phyloP scores from a whole-genome alignment of 2,888 invertebrate species.

The Parnassius glacialis region DNA sequence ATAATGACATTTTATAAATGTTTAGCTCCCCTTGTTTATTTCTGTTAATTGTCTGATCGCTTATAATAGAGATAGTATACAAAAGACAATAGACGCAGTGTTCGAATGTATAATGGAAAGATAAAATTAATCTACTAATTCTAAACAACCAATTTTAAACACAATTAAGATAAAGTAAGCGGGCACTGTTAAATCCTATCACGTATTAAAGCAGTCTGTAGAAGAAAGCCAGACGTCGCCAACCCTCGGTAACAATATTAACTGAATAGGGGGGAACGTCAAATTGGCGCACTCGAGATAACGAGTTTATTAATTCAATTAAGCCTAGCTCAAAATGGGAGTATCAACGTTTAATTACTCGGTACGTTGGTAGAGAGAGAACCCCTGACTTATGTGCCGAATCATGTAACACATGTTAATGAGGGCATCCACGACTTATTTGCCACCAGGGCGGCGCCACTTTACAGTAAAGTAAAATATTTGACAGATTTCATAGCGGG shows the following conservation, averaged over 20 bases:
- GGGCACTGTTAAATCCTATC: conserved; percentile 31
- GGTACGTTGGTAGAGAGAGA: conserved; percentile 32
- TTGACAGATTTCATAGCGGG: too few species aligned
- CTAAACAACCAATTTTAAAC: conserved; percentile 30
- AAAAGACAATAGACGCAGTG: too few species aligned
- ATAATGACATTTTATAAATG: too few species aligned
- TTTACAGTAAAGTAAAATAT: too few species aligned
- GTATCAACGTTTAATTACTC: conserved; percentile 40
- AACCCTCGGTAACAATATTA: conserved; percentile 39
- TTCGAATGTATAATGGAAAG: background rate
- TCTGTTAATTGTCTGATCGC: too few species aligned
- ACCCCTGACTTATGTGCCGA: conserved; percentile 30
- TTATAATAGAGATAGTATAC: too few species aligned
- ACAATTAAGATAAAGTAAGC: conserved; percentile 10
- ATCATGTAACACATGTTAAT: conserved; percentile 20
- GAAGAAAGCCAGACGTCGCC: conserved; percentile 26
- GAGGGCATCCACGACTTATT: too few species aligned
- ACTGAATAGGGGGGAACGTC: conserved; percentile 30
- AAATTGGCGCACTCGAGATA: conserved; percentile 57
- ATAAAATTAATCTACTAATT: conserved; percentile 11
- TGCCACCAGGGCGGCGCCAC: too few species aligned
- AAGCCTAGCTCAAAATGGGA: conserved; percentile 46
- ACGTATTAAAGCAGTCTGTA: conserved; percentile 36
- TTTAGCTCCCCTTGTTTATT: too few species aligned
- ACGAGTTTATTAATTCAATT: conserved; percentile 65